Evolutionary conservation across 2,888 invertebrate species (phyloP), one percentile per base, ranked within the genome.

Genomic region (Emmelina monodactyla): DNA sequence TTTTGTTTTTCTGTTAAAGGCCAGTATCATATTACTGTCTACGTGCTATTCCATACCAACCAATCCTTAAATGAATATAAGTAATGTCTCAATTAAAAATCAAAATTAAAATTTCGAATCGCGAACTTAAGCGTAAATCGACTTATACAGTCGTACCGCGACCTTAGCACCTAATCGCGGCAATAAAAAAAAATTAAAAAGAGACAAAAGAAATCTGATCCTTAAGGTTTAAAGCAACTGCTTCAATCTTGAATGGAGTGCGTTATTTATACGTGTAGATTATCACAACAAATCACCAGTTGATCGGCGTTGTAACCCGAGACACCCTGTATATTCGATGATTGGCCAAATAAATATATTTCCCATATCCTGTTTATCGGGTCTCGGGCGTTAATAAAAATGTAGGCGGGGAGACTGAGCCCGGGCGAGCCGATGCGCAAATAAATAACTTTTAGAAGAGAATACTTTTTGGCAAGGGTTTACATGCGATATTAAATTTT

Each of bases 331-430:
- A 73, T 64, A 69, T 71, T 67, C 66, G 76, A 72, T 76, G 79
- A 79, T 78, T 79, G 79, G 72, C 67, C 73, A 71, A 78, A 79
- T 79, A 78, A 78, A 79, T 79, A 76, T 76, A 76, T 76, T 75
- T 78, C 65, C 73, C 65, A 67, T 78, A 75, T 78, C 78, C 75
- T 72, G 78, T 73, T 73, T 76, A 78, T 78, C 79, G 55, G 65
- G 62, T 66, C 61, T 61, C 62, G 71, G 73, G 79, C 76, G 79
- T 78, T 78, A 79, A 79, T 79, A 79, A 78, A 79, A 78, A 78
- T 78, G 76, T 78, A 72, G 71, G 52, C 78, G 65, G 61, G 39
- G 32, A n/a, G n/a, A n/a, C n/a, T n/a, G n/a, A n/a, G n/a, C n/a
- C n/a, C n/a, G n/a, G n/a, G n/a, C n/a, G n/a, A n/a, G n/a, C n/a